phyloP scores from a whole-genome alignment of 1,140 invertebrate species.

The Ostrea denselamellosa region DNA sequence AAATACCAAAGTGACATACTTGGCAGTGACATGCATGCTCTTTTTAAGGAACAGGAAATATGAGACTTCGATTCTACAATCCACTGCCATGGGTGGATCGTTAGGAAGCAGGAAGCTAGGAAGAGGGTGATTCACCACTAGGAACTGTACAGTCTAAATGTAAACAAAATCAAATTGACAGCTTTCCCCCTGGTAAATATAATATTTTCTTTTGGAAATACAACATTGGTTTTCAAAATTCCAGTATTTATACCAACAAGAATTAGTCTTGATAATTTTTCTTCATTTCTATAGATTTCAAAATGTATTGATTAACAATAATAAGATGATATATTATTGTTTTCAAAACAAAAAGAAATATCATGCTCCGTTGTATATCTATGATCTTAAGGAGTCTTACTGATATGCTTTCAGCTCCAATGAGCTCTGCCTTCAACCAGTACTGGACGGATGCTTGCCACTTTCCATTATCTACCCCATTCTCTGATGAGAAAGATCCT shows the following conservation, averaged over 20 bases:
- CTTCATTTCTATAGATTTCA: not conserved
- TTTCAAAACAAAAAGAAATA: not conserved
- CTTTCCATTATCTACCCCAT: conserved; percentile 1
- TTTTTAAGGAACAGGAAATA: conserved; percentile 35
- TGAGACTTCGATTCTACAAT: conserved; percentile 45
- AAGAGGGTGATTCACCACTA: conserved; percentile 46
- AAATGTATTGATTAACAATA: not conserved
- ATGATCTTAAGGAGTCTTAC: not conserved
- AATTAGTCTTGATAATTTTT: not conserved
- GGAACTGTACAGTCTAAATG: conserved; percentile 46
- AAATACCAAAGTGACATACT: conserved; percentile 41
- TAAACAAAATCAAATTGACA: not conserved
- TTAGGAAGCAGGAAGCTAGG: conserved; percentile 22
- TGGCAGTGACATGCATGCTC: conserved; percentile 49
- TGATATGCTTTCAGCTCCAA: conserved; percentile 41
- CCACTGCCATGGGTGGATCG: conserved; percentile 37
- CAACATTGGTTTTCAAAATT: no score
- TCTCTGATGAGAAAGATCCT: conserved; percentile 55
- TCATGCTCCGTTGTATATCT: not conserved
- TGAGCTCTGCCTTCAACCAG: conserved; percentile 47
- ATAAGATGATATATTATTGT: no score
- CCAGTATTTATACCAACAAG: not conserved
- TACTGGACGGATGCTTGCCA: conserved; percentile 52
- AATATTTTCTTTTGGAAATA: not conserved
- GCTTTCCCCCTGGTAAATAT: not conserved